Conservation (phyloP, 2,113 vertebrate genomes). For the Sigmodon hispidus region DNA sequence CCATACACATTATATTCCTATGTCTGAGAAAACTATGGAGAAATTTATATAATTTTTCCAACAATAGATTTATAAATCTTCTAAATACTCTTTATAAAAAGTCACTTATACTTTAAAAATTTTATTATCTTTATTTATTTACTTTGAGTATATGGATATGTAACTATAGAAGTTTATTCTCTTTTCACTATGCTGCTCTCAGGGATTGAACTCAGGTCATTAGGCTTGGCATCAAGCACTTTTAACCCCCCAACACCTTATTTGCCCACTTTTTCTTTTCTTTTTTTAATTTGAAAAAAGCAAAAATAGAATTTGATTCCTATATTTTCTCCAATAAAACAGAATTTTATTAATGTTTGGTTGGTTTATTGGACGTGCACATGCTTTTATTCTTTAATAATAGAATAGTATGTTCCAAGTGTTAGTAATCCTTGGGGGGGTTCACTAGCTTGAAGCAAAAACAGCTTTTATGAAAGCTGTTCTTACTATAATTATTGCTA, state of each 20-base stretch:
- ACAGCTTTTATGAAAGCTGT: conserved; percentile 36
- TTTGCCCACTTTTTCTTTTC: background rate
- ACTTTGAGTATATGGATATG: background rate
- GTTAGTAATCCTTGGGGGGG: background rate
- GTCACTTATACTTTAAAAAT: background rate
- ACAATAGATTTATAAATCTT: background rate
- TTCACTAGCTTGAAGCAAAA: background rate
- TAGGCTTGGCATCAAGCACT: background rate
- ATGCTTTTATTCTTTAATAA: conserved; percentile 9
- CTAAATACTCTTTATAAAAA: background rate
- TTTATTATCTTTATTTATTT: background rate
- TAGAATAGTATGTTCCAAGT: background rate
- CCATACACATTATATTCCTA: background rate
- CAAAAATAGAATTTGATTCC: background rate
- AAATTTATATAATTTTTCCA: background rate
- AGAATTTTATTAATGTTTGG: background rate
- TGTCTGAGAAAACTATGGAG: background rate
- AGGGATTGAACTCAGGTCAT: background rate
- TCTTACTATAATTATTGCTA: background rate
- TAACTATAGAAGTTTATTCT: background rate
- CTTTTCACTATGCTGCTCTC: too few species aligned
- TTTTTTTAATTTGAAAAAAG: background rate
- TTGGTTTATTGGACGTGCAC: background rate
- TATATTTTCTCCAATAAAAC: background rate
- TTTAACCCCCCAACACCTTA: background rate